Base-by-base conservation (phyloP, 2,113 vertebrate species). In the Thamnophis sirtalis region DNA sequence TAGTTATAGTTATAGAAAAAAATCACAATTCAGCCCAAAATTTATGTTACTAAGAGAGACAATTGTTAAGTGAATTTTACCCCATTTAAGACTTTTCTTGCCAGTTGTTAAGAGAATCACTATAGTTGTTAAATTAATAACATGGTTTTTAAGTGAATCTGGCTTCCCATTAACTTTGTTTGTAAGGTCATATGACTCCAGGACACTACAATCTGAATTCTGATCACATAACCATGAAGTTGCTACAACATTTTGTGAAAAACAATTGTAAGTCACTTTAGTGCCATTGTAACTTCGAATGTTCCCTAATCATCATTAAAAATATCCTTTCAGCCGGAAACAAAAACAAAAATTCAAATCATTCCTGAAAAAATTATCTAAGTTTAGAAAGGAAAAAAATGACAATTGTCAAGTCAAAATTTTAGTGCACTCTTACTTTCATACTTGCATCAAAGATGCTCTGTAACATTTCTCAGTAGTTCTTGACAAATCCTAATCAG, bases 391-490 rank as follows among this genome's bases (percentile, higher is more conserved):
- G 7, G 7, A 90, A 91, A 50, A 13, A 88, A 10, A 93, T 87
- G 63, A 53, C 89, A 96, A 85, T 91, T 93, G 43, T 6, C 2
- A 49, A 21, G 24, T 19, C n/a, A 94, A 94, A 91, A 86, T n/a
- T 89, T 48, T 33, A 58, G n/a, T 28, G 38, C 13, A 22, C 2
- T 43, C 24, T 49, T 38, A 33, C 7, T 43, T 26, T 53, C 92
- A 13, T 1, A 87, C 6, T 21, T 80, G 33, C 3, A 43, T 38
- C 33, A 80, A 87, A 28, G 4, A 4, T 28, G 58, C 56, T 51
- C 56, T 91, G n/a, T 2, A 19, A 88, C 55, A 84, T 50, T 6
- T 0, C 92, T 92, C 53, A 50, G 6, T 48, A 63, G 54, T 26
- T 0, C 3, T n/a, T 54, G 3, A 68, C 91, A 92, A 92, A 91